These are phyloP conservation scores for Brachionus plicatilis DNA, from an alignment of 1,140 invertebrate genomes.

Conservation along the genomic window DNA sequence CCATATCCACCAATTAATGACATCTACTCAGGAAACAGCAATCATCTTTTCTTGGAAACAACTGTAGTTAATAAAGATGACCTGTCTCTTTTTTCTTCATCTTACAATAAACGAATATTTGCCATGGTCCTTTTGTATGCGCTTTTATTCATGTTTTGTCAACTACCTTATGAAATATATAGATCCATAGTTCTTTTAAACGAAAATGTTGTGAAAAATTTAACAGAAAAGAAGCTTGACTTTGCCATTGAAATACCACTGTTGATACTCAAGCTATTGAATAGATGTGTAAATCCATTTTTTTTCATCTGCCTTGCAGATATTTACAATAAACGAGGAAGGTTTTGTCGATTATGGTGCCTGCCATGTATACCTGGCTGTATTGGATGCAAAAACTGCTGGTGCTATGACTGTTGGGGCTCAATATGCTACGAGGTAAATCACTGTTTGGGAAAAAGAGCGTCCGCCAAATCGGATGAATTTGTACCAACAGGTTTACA, in stretches of 20 bases:
- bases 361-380: conserved; percentile 22
- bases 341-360: conserved; percentile 31
- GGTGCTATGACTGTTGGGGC: conserved; percentile 24
- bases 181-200: not conserved
- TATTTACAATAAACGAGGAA: not conserved
- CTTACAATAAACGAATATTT: not conserved
- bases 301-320: conserved; percentile 17
- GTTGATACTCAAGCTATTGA: conserved; percentile 5
- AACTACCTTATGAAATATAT: conserved; percentile 37
- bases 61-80: conserved; percentile 23
- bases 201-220: not conserved
- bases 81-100: not conserved
- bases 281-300: conserved; percentile 32
- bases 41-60: not conserved
- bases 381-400: conserved; percentile 36
- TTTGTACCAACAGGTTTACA: conserved; percentile 32
- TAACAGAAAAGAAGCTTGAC: not conserved
- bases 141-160: conserved; percentile 20
- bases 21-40: not conserved
- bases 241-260: conserved; percentile 40
- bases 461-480: not conserved
- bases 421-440: conserved; percentile 3
- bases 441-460: not conserved
- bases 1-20: conserved; percentile 4
- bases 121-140: conserved; percentile 11